Evolutionary conservation across 1,140 invertebrate species (phyloP).

Genomic region (Drosophila grimshawi): DNA sequence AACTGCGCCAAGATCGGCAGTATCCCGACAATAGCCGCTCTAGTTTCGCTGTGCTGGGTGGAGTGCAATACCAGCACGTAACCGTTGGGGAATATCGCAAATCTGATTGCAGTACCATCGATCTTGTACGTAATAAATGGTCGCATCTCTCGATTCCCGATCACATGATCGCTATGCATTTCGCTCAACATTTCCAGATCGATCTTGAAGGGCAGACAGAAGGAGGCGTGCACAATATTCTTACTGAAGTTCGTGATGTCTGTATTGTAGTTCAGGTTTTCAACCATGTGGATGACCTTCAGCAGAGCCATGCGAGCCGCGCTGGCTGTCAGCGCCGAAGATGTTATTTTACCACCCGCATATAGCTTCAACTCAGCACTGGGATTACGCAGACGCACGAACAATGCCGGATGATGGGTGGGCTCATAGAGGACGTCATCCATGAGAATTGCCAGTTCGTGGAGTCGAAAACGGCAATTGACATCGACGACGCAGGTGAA

Average conservation of each 20-base stretch:
- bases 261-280: slow-evolving; percentile 52
- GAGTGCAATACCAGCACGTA: slow-evolving; percentile 57
- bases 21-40: slow-evolving; percentile 47
- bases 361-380: slow-evolving; percentile 46
- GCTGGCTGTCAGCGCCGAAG: slow-evolving; percentile 37
- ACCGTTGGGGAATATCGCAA: slow-evolving; percentile 61
- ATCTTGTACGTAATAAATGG: slow-evolving; percentile 62
- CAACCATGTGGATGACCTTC: slow-evolving; percentile 47
- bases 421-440: slow-evolving; percentile 55
- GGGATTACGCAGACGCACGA: slow-evolving; percentile 25
- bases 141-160: slow-evolving; percentile 27
- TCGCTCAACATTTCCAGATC: slow-evolving; percentile 45
- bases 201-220: slow-evolving; percentile 63
- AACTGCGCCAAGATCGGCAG: slow-evolving; percentile 57
- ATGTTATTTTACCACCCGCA: slow-evolving; percentile 41
- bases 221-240: slow-evolving; percentile 59
- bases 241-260: slow-evolving; percentile 44
- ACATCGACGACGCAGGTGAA: slow-evolving; percentile 57
- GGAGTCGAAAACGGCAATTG: slow-evolving; percentile 52
- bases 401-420: slow-evolving; percentile 43
- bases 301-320: slow-evolving; percentile 39
- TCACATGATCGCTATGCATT: slow-evolving; percentile 26
- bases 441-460: slow-evolving; percentile 50
- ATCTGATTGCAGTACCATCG: slow-evolving; percentile 32
- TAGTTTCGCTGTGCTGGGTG: slow-evolving; percentile 42